Conservation (phyloP, 2,888 invertebrate species). For the Phoenoteleia sp. region DNA sequence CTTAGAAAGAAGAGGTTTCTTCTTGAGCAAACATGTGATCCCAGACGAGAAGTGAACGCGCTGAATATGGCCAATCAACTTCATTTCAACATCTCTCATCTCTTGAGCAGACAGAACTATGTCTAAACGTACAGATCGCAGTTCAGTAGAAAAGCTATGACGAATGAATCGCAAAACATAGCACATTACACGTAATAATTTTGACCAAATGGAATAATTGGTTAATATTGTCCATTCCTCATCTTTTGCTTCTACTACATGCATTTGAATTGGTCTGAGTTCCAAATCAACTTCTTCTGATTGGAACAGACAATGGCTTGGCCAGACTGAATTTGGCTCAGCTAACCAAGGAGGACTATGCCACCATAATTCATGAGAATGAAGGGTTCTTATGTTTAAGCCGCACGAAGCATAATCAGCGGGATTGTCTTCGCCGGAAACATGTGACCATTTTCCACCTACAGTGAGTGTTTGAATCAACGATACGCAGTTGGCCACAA, state of each 20-base stretch:
- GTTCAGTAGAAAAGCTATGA: no score
- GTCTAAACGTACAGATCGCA: no score
- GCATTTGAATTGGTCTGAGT: neutral
- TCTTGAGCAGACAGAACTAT: no score
- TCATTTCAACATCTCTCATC: no score
- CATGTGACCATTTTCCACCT: slow-evolving; percentile 43
- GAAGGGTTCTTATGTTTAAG: slow-evolving; percentile 54
- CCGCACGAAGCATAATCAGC: slow-evolving; percentile 69
- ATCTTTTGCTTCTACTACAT: neutral
- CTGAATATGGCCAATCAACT: no score
- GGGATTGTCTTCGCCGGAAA: slow-evolving; percentile 63
- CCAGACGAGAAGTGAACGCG: no score
- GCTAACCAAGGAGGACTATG: slow-evolving; percentile 62
- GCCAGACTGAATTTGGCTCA: neutral
- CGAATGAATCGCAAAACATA: neutral
- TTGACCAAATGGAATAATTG: neutral
- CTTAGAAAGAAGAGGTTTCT: no score
- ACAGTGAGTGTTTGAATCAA: slow-evolving; percentile 66
- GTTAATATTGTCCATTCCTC: neutral
- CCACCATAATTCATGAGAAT: slow-evolving; percentile 51
- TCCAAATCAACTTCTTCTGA: neutral
- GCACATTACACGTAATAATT: neutral
- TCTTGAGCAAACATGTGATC: no score
- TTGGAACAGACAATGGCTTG: neutral
- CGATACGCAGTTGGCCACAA: slow-evolving; percentile 65